phyloP scores from a whole-genome alignment of 2,797 vertebrate species.

The Chloroceryle inda region DNA sequence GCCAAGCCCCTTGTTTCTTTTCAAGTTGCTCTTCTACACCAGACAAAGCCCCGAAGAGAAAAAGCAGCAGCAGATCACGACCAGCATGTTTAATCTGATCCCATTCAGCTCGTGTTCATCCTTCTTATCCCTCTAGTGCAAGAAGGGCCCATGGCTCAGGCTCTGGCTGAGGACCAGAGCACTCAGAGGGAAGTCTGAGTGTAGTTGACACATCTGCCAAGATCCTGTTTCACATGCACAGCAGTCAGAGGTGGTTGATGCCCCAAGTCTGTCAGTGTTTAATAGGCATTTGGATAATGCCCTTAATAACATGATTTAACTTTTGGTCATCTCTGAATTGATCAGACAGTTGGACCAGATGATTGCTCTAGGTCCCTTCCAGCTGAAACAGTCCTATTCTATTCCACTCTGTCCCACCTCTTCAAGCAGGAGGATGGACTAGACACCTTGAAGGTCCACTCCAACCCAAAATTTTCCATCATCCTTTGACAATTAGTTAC shows the following conservation, averaged over 20 bases:
- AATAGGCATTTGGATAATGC: not conserved
- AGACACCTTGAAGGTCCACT: not conserved
- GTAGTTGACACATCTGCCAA: not conserved
- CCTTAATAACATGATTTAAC: not conserved
- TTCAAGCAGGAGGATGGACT: not conserved
- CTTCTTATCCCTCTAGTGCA: not conserved
- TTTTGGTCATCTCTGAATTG: not conserved
- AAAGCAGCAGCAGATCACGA: not conserved
- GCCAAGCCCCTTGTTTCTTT: not conserved
- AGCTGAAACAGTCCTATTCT: too few species aligned
- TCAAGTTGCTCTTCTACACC: not conserved
- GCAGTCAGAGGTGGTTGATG: not conserved
- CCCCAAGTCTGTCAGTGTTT: not conserved
- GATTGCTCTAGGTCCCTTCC: not conserved
- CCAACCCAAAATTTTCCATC: not conserved
- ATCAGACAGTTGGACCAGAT: not conserved
- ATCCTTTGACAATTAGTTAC: not conserved
- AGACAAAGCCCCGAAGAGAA: not conserved
- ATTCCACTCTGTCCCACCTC: not conserved
- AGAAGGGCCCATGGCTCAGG: not conserved
- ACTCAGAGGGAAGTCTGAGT: not conserved
- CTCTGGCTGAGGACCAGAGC: not conserved
- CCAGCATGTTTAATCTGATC: not conserved
- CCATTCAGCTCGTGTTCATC: not conserved
- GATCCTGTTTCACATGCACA: rapidly evolving